A percentile compares a stretch with the other conserved stretches of the same genome.
These are phyloP conservation scores for Lycophotia porphyrea DNA, from an alignment of 2,888 invertebrate species.

Conservation along the genomic window DNA sequence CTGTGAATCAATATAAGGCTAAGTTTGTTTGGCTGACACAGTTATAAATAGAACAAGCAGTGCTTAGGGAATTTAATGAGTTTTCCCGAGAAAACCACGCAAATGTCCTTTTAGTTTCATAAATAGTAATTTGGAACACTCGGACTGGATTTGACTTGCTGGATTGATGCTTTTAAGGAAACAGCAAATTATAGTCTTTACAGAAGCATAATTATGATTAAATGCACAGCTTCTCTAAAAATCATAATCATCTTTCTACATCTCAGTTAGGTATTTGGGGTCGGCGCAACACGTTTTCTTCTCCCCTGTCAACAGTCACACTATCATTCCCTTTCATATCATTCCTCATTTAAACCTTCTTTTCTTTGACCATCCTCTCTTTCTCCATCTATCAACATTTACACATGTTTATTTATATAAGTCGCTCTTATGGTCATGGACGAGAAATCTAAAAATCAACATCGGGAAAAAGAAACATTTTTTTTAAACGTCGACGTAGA, in stretches of 20 bases:
- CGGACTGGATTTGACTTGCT: background rate
- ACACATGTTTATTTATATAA: background rate
- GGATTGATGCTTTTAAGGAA: background rate
- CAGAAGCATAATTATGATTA: background rate
- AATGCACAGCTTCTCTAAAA: background rate
- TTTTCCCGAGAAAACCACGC: constrained; percentile 31
- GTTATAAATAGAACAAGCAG: constrained; percentile 25
- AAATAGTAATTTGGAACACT: constrained; percentile 28
- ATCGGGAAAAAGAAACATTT: background rate
- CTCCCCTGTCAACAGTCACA: background rate
- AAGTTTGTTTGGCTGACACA: constrained; percentile 25
- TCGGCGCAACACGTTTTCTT: background rate
- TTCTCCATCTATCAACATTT: background rate
- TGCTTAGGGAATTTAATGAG: constrained; percentile 36
- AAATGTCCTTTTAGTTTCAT: constrained; percentile 23
- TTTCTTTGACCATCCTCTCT: background rate
- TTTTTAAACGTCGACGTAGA: background rate
- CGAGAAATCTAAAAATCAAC: background rate
- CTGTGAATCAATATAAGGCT: constrained; percentile 24
- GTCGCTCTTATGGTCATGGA: background rate
- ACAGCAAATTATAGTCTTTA: background rate
- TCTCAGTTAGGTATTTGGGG: background rate
- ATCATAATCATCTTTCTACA: background rate
- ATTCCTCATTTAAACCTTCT: background rate
- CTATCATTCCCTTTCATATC: background rate